A percentile compares a stretch with the other conserved stretches of the same genome.
phyloP scores from a whole-genome alignment of 2,113 vertebrate species.

The Perognathus longimembris region DNA sequence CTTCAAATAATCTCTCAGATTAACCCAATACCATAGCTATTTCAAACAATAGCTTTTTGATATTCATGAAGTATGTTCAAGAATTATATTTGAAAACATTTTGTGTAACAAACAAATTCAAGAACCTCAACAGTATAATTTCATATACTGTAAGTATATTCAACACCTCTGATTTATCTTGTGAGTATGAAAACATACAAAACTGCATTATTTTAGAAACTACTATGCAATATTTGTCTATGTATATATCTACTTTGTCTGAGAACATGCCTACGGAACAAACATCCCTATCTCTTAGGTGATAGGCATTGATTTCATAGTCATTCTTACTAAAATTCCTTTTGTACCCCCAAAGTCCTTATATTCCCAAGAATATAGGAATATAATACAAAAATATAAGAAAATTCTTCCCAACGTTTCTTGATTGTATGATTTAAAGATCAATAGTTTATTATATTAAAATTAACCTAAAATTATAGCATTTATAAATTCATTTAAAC shows the following conservation, averaged over 20 bases:
- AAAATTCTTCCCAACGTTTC: background rate
- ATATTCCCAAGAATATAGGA: no score
- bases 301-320: background rate
- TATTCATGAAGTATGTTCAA: constrained; percentile 36
- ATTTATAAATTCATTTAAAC: constrained; percentile 32
- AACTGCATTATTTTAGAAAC: background rate
- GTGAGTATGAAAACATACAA: background rate
- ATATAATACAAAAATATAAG: constrained; percentile 4
- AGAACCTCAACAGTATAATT: background rate
- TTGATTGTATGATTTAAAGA: background rate
- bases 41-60: background rate
- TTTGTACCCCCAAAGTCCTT: no score
- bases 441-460: background rate
- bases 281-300: background rate
- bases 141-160: background rate
- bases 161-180: background rate
- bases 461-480: background rate
- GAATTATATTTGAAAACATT: background rate
- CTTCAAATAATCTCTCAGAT: background rate
- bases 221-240: background rate
- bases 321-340: background rate
- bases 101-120: background rate
- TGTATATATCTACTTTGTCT: constrained; percentile 6
- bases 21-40: background rate
- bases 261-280: background rate